Evolutionary conservation across 2,113 vertebrate species (phyloP).

Genomic region (Sylvilagus bachmani): DNA sequence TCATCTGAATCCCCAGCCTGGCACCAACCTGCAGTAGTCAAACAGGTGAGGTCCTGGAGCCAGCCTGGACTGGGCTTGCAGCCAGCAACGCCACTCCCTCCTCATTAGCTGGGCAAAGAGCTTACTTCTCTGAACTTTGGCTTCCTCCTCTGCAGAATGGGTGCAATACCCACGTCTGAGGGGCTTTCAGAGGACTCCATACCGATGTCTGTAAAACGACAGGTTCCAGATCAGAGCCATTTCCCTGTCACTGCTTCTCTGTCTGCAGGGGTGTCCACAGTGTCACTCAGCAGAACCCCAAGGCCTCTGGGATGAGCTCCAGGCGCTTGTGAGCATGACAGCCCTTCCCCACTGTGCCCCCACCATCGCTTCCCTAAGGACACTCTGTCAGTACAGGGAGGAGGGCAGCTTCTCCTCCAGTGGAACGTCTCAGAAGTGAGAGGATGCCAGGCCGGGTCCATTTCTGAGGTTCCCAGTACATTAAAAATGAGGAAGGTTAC

Average conservation of each 20-base stretch:
- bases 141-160: constrained; percentile 2
- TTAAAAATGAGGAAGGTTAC: not conserved
- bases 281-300: not conserved
- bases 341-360: not conserved
- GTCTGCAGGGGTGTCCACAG: not conserved
- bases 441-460: not conserved
- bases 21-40: rapidly evolving
- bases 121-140: not conserved
- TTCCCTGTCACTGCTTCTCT: not conserved
- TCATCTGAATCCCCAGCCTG: not conserved
- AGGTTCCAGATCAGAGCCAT: not conserved
- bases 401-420: not conserved
- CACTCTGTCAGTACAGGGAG: not conserved
- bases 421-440: not conserved
- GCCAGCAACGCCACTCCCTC: not conserved
- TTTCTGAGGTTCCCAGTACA: not conserved
- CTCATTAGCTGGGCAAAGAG: not conserved
- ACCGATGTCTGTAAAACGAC: not conserved
- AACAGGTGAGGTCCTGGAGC: not conserved
- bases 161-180: not conserved
- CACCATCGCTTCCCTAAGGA: not conserved
- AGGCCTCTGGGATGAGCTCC: not conserved
- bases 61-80: not conserved
- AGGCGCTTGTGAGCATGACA: rapidly evolving
- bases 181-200: not conserved